A percentile compares a stretch with the other conserved stretches of the same genome.
Evolutionary conservation across 2,797 vertebrate genomes (phyloP).

Genomic region (Acipenser ruthenus): DNA sequence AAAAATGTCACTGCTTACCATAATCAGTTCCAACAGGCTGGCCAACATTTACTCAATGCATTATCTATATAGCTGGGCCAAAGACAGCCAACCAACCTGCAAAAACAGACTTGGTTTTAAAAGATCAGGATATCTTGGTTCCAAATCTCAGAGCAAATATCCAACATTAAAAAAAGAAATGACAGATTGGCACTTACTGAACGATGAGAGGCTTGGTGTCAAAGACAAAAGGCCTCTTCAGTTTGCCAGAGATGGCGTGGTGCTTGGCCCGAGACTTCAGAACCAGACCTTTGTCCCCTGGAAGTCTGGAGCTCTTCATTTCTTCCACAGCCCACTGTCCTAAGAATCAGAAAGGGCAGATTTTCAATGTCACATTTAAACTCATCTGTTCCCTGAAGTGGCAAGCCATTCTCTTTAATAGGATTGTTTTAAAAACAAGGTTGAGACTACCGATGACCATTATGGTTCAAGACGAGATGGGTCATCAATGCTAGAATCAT

Average conservation of each 20-base stretch:
- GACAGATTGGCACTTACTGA: conserved; percentile 68
- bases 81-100: no score
- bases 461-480: no score
- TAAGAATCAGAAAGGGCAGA: conserved; percentile 32
- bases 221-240: conserved; percentile 83
- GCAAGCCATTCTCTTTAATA: background rate
- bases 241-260: conserved; percentile 82
- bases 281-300: conserved; percentile 89
- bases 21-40: background rate
- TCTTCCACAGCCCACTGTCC: conserved; percentile 94
- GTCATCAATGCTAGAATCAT: no score
- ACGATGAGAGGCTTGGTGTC: conserved; percentile 82
- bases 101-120: no score
- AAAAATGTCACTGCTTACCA: background rate
- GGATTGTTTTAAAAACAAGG: no score
- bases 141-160: no score
- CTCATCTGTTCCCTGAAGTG: background rate
- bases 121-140: no score
- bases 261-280: conserved; percentile 89
- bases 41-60: background rate
- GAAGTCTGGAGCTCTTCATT: conserved; percentile 85
- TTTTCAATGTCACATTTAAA: background rate
- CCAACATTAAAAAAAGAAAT: no score
- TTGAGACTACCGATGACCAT: no score
- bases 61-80: no score